These are phyloP conservation scores for Solenopsis fugax DNA, from an alignment of 1,140 invertebrate species.

Conservation along the genomic window DNA sequence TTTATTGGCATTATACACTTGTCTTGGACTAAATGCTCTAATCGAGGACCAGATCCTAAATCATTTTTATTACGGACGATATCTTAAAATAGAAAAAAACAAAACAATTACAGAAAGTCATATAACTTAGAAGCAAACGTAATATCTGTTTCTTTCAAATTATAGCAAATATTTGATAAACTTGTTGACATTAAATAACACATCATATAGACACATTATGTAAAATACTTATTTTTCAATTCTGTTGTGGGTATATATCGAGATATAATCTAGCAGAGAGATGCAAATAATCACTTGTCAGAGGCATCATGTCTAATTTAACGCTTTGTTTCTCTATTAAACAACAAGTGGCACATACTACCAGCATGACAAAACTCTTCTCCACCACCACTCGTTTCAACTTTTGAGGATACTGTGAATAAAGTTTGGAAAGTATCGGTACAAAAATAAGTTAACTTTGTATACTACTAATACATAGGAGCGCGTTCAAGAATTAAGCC, in stretches of 20 bases:
- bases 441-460: too few relatives aligned
- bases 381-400: too few relatives aligned
- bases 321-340: slow-evolving; percentile 92
- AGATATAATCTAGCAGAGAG: slow-evolving; percentile 94
- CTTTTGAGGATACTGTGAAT: slow-evolving; percentile 93
- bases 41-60: too few relatives aligned
- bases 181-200: slow-evolving; percentile 3
- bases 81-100: slow-evolving; percentile 78
- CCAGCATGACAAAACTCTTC: too few relatives aligned
- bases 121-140: slow-evolving; percentile 4
- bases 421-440: slow-evolving; percentile 89
- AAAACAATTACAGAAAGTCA: slow-evolving; percentile 49
- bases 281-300: slow-evolving; percentile 95
- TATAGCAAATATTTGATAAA: slow-evolving; percentile 17
- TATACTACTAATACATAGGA: too few relatives aligned
- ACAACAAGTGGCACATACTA: slow-evolving; percentile 95
- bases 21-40: too few relatives aligned
- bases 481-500: too few relatives aligned
- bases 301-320: slow-evolving; percentile 95
- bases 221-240: slow-evolving; percentile 85
- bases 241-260: slow-evolving; percentile 95
- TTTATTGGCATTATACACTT: too few relatives aligned
- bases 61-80: too few relatives aligned
- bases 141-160: slow-evolving; percentile 14
- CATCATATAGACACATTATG: not conserved